Percentiles rank a stretch among this genome's conserved stretches.
Evolutionary conservation across 2,797 vertebrate genomes (phyloP).

Genomic region (Pithecia hirsuta): DNA sequence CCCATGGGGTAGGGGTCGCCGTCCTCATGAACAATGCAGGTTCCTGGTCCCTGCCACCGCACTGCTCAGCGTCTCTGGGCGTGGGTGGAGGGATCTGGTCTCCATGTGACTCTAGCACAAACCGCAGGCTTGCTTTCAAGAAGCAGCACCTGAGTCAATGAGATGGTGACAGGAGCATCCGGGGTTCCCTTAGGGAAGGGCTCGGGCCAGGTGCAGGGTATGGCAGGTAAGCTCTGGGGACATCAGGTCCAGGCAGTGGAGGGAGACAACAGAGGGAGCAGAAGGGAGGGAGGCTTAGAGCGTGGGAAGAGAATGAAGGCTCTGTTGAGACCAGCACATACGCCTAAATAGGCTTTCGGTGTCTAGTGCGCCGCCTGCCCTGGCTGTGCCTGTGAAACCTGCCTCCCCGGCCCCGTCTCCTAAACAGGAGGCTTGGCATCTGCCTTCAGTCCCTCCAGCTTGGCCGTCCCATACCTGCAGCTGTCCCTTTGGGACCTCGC

Average conservation of each 20-base stretch:
- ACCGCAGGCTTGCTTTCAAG: too few relatives aligned
- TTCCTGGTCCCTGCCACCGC: background rate
- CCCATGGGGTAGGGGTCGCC: accelerated
- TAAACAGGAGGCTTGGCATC: accelerated
- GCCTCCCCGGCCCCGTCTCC: accelerated
- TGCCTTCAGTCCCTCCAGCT: background rate
- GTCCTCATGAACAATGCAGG: accelerated
- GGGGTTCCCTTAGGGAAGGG: accelerated
- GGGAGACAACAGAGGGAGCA: background rate
- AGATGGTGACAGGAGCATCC: background rate
- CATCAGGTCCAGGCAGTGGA: background rate
- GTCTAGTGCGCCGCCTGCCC: accelerated
- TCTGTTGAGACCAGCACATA: background rate
- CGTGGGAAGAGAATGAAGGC: background rate
- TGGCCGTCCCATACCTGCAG: background rate
- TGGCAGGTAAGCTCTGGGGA: too few relatives aligned
- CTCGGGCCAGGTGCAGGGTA: accelerated
- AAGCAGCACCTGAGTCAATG: background rate
- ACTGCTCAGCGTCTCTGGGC: accelerated
- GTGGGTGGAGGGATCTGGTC: accelerated
- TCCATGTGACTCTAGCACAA: accelerated
- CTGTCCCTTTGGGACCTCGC: background rate
- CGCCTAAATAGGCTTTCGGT: background rate
- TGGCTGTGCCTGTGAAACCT: background rate
- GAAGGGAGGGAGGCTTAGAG: background rate